Evolutionary conservation across 2,888 invertebrate species (phyloP).

Genomic region (Calliscelio sp.): DNA sequence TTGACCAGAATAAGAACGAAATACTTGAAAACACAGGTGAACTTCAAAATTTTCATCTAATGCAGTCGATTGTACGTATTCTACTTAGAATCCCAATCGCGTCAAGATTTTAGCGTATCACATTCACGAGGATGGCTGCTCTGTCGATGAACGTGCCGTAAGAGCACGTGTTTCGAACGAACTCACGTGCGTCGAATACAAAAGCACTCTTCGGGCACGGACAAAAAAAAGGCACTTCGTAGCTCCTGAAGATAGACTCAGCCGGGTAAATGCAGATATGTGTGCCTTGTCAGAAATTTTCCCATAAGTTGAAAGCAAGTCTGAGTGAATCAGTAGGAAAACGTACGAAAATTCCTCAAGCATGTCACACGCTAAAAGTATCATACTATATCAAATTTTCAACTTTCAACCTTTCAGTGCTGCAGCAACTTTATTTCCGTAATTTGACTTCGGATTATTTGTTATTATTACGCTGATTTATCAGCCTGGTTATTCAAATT

Average conservation of each 20-base stretch:
- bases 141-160: conserved; percentile 69
- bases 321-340: conserved; percentile 55
- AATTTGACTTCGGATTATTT: conserved; percentile 38
- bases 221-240: conserved; percentile 61
- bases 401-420: conserved; percentile 8
- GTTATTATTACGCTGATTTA: conserved; percentile 19
- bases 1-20: not conserved
- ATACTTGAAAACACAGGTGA: not conserved
- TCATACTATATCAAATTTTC: conserved; percentile 44
- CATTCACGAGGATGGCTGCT: conserved; percentile 71
- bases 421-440: conserved; percentile 13
- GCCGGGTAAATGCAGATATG: conserved; percentile 54
- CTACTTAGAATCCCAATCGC: conserved; percentile 79
- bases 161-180: conserved; percentile 78
- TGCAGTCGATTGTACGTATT: conserved; percentile 75
- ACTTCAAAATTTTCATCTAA: conserved; percentile 20
- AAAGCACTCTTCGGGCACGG: conserved; percentile 67
- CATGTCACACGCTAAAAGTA: conserved; percentile 42
- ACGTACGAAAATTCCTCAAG: conserved; percentile 45
- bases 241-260: conserved; percentile 44
- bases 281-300: conserved; percentile 54
- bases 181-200: conserved; percentile 74
- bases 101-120: conserved; percentile 75
- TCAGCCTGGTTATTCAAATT: conserved; percentile 10
- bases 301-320: conserved; percentile 54